Percentiles rank a stretch among this genome's conserved stretches.
Conservation (phyloP, 2,113 vertebrate species). For the Cephalopterus ornatus region DNA sequence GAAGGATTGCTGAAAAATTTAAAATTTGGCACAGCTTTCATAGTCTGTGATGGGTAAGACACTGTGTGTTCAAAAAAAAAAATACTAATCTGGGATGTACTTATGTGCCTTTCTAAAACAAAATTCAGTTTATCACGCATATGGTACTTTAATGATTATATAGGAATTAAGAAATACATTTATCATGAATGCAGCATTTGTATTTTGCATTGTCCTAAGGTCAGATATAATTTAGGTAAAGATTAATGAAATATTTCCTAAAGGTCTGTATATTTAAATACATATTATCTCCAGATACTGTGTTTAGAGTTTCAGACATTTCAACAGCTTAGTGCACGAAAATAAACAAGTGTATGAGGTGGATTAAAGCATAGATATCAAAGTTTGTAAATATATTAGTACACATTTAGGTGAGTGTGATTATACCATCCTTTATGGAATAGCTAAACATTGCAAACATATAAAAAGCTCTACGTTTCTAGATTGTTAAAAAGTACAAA, state of each 20-base stretch:
- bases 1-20: background rate
- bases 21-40: background rate
- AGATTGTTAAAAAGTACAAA: background rate
- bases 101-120: background rate
- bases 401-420: background rate
- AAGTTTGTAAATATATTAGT: background rate
- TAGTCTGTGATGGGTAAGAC: background rate
- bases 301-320: background rate
- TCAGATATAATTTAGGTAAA: background rate
- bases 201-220: background rate
- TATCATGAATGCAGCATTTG: background rate
- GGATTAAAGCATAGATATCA: background rate
- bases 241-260: background rate
- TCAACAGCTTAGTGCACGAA: background rate
- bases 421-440: background rate
- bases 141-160: background rate
- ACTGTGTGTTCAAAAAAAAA: background rate
- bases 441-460: background rate
- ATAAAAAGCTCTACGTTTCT: background rate
- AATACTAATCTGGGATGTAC: background rate
- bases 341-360: background rate
- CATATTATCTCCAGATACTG: background rate
- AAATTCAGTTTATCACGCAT: background rate
- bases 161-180: background rate
- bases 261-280: background rate